Conservation (phyloP, 1,140 invertebrate genomes). For the Sarcophaga bullata region DNA sequence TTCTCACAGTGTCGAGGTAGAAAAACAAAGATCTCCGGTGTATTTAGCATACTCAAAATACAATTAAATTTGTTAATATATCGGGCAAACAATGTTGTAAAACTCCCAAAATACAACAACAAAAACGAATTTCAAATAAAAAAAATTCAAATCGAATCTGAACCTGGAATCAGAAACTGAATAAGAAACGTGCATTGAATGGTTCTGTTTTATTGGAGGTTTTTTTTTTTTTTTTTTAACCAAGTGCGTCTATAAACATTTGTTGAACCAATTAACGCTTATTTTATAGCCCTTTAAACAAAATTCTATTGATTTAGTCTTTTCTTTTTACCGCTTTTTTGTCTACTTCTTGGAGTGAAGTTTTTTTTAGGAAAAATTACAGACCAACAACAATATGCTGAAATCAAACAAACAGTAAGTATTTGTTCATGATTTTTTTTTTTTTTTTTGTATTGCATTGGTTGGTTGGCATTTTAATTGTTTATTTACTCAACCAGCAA, state of each 20-base stretch:
- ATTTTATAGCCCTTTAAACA: conserved; percentile 34
- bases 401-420: no score
- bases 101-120: neutral
- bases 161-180: neutral
- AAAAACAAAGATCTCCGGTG: no score
- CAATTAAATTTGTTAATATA: conserved; percentile 40
- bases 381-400: no score
- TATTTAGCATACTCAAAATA: neutral
- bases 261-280: conserved; percentile 41
- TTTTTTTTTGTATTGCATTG: no score
- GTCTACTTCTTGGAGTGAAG: no score
- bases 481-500: no score
- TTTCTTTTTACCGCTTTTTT: no score
- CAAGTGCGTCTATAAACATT: conserved; percentile 9
- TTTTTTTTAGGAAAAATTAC: no score
- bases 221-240: neutral
- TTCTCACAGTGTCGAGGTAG: neutral
- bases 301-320: no score
- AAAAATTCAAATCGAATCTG: neutral
- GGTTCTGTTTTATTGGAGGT: neutral
- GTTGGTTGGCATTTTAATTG: no score
- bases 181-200: neutral
- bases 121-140: conserved; percentile 13
- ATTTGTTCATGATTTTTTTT: no score
- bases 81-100: conserved; percentile 36